A percentile compares a stretch with the other conserved stretches of the same genome.
These are phyloP conservation scores for Chironomus riparius DNA, from an alignment of 2,888 invertebrate genomes.

Conservation along the genomic window DNA sequence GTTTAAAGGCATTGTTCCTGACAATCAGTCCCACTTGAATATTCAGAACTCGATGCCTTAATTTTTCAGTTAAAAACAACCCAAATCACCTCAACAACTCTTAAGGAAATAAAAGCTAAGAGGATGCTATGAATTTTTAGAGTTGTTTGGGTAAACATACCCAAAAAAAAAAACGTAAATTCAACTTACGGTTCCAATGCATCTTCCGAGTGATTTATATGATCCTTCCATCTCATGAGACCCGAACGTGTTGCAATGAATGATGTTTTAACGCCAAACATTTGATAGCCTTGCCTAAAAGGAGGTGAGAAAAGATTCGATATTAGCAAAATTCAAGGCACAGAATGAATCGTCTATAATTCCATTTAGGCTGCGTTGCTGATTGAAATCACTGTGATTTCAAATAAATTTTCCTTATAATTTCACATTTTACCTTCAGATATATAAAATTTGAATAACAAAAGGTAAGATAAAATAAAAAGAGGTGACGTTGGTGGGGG, in stretches of 20 bases:
- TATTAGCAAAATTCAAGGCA: no score
- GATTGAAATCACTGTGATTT: conserved; percentile 26
- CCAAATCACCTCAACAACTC: no score
- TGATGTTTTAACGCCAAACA: conserved; percentile 73
- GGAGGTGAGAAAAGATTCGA: no score
- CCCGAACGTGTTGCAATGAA: conserved; percentile 89
- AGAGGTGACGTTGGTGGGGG: neutral
- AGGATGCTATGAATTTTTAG: no score
- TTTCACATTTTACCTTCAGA: conserved; percentile 10
- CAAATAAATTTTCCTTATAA: neutral
- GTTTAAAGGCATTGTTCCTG: no score
- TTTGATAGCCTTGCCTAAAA: conserved; percentile 75
- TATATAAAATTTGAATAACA: neutral
- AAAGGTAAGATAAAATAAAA: conserved; percentile 11
- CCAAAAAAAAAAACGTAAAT: conserved; percentile 6
- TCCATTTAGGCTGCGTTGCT: conserved; percentile 30
- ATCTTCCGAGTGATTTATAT: conserved; percentile 48
- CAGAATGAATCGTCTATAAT: no score
- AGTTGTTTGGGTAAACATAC: no score
- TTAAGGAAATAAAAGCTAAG: no score
- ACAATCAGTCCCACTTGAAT: conserved; percentile 28
- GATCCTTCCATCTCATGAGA: conserved; percentile 78
- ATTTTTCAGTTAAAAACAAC: no score
- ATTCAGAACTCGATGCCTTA: neutral
- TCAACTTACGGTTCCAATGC: conserved; percentile 57